Conservation (phyloP, 1,140 invertebrate genomes). For the Halesus radiatus region DNA sequence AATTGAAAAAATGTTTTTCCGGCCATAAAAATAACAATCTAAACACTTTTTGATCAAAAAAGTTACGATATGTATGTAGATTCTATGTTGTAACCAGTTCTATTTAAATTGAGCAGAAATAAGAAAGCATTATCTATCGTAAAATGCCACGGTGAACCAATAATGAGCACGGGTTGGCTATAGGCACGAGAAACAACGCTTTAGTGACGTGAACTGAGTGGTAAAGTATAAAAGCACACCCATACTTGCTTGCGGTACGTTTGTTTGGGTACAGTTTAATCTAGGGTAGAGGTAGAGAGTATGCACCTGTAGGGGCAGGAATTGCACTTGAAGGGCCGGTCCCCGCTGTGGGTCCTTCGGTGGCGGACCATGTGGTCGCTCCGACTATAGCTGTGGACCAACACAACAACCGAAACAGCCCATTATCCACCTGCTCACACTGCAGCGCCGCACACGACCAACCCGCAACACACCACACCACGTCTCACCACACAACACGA, state of each 20-base stretch:
- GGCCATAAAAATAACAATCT: no score
- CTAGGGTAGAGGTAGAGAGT: conserved; percentile 3
- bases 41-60: no score
- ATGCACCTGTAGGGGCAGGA: conserved; percentile 66
- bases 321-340: conserved; percentile 75
- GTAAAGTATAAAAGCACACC: conserved; percentile 33
- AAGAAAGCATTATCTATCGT: no score
- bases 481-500: neutral
- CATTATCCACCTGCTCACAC: conserved; percentile 44
- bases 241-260: conserved; percentile 27
- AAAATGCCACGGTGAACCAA: no score
- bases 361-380: conserved; percentile 71
- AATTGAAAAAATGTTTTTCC: no score
- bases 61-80: no score
- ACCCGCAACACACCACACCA: neutral
- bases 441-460: neutral
- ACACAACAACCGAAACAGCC: conserved; percentile 53
- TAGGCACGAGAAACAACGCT: conserved; percentile 30
- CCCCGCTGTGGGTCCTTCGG: conserved; percentile 80
- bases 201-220: conserved; percentile 23
- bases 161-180: neutral
- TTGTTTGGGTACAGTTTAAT: neutral
- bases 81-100: no score
- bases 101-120: no score
- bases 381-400: conserved; percentile 58